These are phyloP conservation scores for Chirona hameri DNA, from an alignment of 2,888 invertebrate genomes.

Conservation along the genomic window DNA sequence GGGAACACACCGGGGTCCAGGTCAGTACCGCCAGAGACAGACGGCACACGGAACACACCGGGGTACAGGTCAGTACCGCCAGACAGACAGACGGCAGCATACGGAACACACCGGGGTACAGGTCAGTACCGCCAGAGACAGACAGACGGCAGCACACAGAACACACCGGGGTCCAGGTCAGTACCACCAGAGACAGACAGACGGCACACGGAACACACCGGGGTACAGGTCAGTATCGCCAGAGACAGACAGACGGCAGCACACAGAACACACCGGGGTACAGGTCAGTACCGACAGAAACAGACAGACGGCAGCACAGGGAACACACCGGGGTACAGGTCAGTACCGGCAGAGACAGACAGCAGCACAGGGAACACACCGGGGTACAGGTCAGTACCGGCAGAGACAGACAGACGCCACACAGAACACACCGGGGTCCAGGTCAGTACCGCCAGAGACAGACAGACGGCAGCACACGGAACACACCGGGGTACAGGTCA, in stretches of 20 bases:
- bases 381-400: background rate
- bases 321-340: background rate
- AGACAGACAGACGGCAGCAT: too few relatives aligned
- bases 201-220: background rate
- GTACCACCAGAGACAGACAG: too few relatives aligned
- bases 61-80: background rate
- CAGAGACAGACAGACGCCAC: slow-evolving; percentile 36
- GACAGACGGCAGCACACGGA: slow-evolving; percentile 32
- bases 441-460: background rate
- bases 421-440: slow-evolving; percentile 25
- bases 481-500: slow-evolving; percentile 28
- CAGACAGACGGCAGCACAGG: too few relatives aligned
- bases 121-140: background rate
- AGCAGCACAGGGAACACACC: background rate
- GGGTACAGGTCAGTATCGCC: background rate
- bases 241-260: slow-evolving; percentile 36
- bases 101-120: background rate
- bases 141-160: background rate
- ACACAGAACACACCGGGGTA: slow-evolving; percentile 23
- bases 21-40: background rate
- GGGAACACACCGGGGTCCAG: background rate
- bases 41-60: background rate
- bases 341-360: too few relatives aligned
- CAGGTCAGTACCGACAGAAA: slow-evolving; percentile 31
- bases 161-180: background rate